Evolutionary conservation across 53 echinoderm and acorn worm species (phyloP).

Genomic region (Temnopleurus reevesii): DNA sequence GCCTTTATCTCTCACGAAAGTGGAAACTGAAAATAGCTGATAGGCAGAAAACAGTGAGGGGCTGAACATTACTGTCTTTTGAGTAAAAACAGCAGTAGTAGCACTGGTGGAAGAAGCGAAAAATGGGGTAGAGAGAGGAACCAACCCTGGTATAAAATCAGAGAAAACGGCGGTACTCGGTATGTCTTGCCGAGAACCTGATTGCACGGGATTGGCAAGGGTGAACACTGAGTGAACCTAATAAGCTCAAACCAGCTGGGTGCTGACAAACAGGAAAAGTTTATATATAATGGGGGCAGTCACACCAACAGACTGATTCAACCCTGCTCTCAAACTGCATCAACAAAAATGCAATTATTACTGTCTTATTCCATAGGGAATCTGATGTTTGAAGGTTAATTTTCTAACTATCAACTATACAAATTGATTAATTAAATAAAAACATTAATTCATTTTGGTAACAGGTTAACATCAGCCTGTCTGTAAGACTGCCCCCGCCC

Average conservation of each 20-base stretch:
- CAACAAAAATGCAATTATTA: no score
- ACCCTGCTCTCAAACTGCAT: no score
- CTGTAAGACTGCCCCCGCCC: no score
- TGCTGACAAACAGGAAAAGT: constrained; percentile 30
- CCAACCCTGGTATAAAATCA: constrained; percentile 30
- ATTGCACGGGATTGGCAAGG: constrained; percentile 23
- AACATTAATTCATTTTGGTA: no score
- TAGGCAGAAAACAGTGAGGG: constrained; percentile 18
- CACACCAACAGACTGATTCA: no score
- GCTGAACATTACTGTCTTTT: constrained; percentile 1
- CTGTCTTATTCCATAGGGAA: no score
- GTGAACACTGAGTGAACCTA: constrained; percentile 22
- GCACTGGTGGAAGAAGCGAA: not conserved
- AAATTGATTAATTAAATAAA: no score
- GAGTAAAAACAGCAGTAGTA: constrained; percentile 11
- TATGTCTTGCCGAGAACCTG: constrained; percentile 36
- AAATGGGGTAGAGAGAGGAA: not conserved
- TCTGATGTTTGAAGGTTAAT: no score
- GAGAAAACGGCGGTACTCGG: constrained; percentile 18
- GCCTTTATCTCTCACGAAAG: constrained; percentile 1
- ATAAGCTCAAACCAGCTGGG: constrained; percentile 37
- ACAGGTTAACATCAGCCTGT: no score
- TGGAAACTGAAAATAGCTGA: constrained; percentile 35
- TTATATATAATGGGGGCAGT: constrained; percentile 14
- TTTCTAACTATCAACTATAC: no score